Percentiles rank a stretch among this genome's conserved stretches.
Conservation (phyloP, 2,888 invertebrate species). For the Drosophila acutilabella region DNA sequence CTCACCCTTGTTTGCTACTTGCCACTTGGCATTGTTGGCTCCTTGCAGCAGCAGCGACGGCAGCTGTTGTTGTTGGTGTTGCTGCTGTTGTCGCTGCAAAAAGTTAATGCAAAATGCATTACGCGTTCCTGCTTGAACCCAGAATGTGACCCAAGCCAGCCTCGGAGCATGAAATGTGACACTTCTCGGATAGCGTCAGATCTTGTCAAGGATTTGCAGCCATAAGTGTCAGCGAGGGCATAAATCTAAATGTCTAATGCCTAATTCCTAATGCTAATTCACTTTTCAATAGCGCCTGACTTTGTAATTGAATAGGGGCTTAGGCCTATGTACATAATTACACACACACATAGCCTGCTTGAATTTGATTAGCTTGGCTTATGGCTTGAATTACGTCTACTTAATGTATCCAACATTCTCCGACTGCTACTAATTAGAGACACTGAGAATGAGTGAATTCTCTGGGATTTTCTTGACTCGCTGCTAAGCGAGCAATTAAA, state of each 20-base stretch:
- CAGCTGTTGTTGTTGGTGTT: constrained; percentile 18
- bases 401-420: constrained; percentile 11
- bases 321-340: not conserved
- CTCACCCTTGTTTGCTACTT: constrained; percentile 43
- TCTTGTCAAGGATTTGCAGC: constrained; percentile 45
- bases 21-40: constrained; percentile 69
- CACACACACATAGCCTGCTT: constrained; percentile 5
- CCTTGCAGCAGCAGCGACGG: constrained; percentile 36
- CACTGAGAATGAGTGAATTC: not conserved
- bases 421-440: constrained; percentile 27
- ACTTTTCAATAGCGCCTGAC: constrained; percentile 53
- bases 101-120: constrained; percentile 79
- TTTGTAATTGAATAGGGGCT: constrained; percentile 55
- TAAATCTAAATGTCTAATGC: constrained; percentile 65
- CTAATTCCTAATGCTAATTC: constrained; percentile 60
- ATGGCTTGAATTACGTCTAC: constrained; percentile 18
- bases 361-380: constrained; percentile 38
- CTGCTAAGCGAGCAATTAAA: constrained; percentile 16
- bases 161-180: constrained; percentile 59
- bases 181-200: constrained; percentile 34
- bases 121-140: constrained; percentile 73
- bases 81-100: constrained; percentile 21
- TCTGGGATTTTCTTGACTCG: not conserved
- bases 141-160: constrained; percentile 59
- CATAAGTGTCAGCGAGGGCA: constrained; percentile 42